Evolutionary conservation across 2,797 vertebrate genomes (phyloP), one percentile per base, ranked within the genome.

Genomic region (Cossypha dichroa): DNA sequence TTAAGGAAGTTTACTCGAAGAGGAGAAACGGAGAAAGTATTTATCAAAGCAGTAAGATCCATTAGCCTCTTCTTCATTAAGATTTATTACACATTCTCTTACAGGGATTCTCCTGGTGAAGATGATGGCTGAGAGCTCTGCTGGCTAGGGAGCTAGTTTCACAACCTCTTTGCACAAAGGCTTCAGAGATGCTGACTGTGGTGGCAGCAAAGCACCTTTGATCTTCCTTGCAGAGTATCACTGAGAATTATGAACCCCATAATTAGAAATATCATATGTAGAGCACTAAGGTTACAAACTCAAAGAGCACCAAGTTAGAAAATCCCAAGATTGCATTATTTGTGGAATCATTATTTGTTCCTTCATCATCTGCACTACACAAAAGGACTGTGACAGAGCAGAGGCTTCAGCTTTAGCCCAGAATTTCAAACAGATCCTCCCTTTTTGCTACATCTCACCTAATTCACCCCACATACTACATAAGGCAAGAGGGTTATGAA

Each of bases 161-260:
- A 77, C 90, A 56, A 79, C 23, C 36, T 69, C 67, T 84, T 41
- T 80, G 74, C 51, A 95, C 52, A 75, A 94, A 79, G 17, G 63
- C 63, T 92, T 69, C 56, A 79, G 10, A 76, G 86, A 75, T 93
- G 88, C 85, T 90, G 84, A 88, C 59, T 52, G 52, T 85, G 67
- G 67, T 77, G 56, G 38, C 48, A 94, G 78, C 67, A 82, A 89
- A 85, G 41, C 34, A 85, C 36, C 88, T 97, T 94, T 96, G 90
- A 97, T 95, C 90, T 86, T 90, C 52, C 74, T 91, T 54, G 55
- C 25, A 82, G 78, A 90, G 84, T 82, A 96, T 94, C 93, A 67
- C 77, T 59, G 59, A 84, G 80, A 83, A 62, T 92, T 59, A 67
- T 78, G 74, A 93, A 94, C 34, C 45, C 63, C 80, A 19, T 94